Evolutionary conservation across 2,113 vertebrate species (phyloP).

Genomic region (Poecilia latipinna): DNA sequence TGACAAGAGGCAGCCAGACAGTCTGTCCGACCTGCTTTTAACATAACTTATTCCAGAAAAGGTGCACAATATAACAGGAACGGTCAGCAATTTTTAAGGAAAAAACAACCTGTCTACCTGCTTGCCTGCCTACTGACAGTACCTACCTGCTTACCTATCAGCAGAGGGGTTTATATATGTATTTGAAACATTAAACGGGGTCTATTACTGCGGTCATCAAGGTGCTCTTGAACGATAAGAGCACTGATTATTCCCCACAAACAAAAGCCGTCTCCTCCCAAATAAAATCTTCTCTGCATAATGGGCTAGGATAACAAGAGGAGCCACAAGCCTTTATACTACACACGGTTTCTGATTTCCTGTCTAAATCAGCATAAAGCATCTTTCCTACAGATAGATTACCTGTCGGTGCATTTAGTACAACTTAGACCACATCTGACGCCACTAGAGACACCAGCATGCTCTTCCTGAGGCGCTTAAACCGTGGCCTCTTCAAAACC

Average conservation of each 20-base stretch:
- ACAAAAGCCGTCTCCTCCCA: constrained; percentile 48
- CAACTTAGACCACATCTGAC: constrained; percentile 76
- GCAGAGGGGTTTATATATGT: too few species aligned
- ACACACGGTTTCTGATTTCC: constrained; percentile 74
- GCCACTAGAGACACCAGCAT: constrained; percentile 72
- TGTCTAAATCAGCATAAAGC: constrained; percentile 73
- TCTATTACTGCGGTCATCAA: constrained; percentile 4
- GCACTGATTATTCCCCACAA: constrained; percentile 37
- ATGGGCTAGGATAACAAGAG: constrained; percentile 56
- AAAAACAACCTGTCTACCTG: not conserved
- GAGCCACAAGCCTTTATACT: constrained; percentile 58
- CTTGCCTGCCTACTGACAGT: too few species aligned
- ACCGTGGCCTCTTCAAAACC: constrained; percentile 73
- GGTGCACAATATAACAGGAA: not conserved
- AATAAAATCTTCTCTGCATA: constrained; percentile 59
- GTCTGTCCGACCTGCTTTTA: constrained; percentile 34
- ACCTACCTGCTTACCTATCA: too few species aligned
- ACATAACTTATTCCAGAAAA: constrained; percentile 20
- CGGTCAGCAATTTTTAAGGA: not conserved
- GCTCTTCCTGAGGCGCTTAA: constrained; percentile 67
- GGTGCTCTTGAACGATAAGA: constrained; percentile 18
- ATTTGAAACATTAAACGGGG: not conserved
- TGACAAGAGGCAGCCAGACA: constrained; percentile 30
- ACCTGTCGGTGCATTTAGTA: constrained; percentile 80
- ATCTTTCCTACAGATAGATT: constrained; percentile 77